phyloP scores from a whole-genome alignment of 2,113 vertebrate genomes.

The Nycticorax nycticorax region DNA sequence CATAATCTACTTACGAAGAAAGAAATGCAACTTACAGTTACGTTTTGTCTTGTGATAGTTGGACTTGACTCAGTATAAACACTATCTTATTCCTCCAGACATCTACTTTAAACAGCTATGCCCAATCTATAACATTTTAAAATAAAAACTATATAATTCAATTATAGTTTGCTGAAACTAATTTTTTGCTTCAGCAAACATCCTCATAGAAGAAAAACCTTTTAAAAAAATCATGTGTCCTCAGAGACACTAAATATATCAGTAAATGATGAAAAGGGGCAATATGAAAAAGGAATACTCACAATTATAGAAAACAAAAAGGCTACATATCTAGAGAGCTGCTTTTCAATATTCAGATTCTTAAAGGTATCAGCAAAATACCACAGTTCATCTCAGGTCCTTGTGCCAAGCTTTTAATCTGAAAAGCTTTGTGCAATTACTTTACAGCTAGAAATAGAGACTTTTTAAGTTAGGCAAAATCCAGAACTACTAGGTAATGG shows the following conservation, averaged over 20 bases:
- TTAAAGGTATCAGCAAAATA: neutral
- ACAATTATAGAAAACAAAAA: neutral
- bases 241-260: neutral
- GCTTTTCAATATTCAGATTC: neutral
- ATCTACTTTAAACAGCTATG: neutral
- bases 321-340: neutral
- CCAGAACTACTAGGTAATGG: neutral
- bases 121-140: neutral
- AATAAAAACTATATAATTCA: neutral
- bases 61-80: constrained; percentile 21
- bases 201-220: neutral
- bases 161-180: neutral
- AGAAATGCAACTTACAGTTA: constrained; percentile 1
- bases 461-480: neutral
- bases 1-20: neutral
- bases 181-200: neutral
- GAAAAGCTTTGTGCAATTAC: neutral
- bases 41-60: neutral
- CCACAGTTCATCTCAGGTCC: neutral
- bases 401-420: neutral
- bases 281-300: neutral
- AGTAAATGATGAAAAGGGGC: neutral
- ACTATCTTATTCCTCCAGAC: neutral
- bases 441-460: neutral
- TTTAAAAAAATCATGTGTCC: neutral